Conservation (phyloP, 2,888 invertebrate genomes). For the Oscheius sp. region DNA sequence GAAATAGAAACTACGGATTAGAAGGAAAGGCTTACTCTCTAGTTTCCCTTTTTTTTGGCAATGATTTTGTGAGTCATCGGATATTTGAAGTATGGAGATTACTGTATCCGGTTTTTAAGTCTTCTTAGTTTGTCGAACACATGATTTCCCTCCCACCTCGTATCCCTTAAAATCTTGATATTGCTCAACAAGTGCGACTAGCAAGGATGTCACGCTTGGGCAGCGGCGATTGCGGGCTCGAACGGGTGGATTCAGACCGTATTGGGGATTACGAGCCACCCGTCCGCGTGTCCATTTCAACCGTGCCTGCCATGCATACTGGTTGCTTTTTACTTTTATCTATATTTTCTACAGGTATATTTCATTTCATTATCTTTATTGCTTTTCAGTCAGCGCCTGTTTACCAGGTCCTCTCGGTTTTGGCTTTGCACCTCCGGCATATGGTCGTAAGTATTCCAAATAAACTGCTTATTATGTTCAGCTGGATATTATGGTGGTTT, state of each 20-base stretch:
- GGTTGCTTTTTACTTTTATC: constrained; percentile 21
- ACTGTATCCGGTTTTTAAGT: too few relatives aligned
- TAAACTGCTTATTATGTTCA: neutral
- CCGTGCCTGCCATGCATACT: constrained; percentile 17
- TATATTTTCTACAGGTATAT: neutral
- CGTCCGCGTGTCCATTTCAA: constrained; percentile 23
- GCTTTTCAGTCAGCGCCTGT: constrained; percentile 28
- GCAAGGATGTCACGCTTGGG: constrained; percentile 22
- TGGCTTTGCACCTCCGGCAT: constrained; percentile 34
- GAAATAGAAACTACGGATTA: too few relatives aligned
- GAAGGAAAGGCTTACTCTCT: too few relatives aligned
- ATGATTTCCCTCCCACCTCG: neutral
- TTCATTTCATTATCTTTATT: neutral
- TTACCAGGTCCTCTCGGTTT: constrained; percentile 47
- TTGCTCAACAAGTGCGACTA: constrained; percentile 21
- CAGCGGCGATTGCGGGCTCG: constrained; percentile 12
- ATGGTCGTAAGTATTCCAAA: constrained; percentile 3
- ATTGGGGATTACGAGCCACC: constrained; percentile 28
- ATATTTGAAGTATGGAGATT: too few relatives aligned
- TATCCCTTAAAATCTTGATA: neutral
- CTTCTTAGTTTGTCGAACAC: too few relatives aligned
- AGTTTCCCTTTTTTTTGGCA: too few relatives aligned
- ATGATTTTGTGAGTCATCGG: too few relatives aligned
- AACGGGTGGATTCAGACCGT: constrained; percentile 27
- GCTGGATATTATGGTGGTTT: constrained; percentile 13